Conservation (phyloP, 1,140 invertebrate species). For the Panagrolaimus sp. region DNA sequence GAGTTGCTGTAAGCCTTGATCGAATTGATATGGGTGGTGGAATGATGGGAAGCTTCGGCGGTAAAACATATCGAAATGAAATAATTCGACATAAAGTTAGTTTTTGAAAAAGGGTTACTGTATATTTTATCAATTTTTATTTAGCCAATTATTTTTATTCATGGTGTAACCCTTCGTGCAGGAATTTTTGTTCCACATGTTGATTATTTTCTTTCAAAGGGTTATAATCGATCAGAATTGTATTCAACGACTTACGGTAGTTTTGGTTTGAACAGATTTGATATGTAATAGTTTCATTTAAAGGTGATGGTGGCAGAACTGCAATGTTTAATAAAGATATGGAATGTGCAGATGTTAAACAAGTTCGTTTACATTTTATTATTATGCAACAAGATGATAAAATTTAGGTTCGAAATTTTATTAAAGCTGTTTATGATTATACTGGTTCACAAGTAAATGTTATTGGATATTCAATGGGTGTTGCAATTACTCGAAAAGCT, state of each 20-base stretch:
- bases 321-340: conserved; percentile 29
- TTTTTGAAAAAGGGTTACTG: too few relatives aligned
- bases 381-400: too few relatives aligned
- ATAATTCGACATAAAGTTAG: too few relatives aligned
- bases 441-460: conserved; percentile 51
- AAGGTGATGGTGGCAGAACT: conserved; percentile 27
- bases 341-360: conserved; percentile 23
- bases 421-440: conserved; percentile 50
- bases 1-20: neutral
- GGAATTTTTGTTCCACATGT: conserved; percentile 40
- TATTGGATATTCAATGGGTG: conserved; percentile 56
- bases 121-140: too few relatives aligned
- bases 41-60: conserved; percentile 10
- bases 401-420: conserved; percentile 49
- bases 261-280: conserved; percentile 55
- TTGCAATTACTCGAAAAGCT: conserved; percentile 53
- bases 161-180: conserved; percentile 54
- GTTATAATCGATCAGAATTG: conserved; percentile 46
- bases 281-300: conserved; percentile 46
- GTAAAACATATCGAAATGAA: neutral
- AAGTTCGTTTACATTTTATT: neutral
- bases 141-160: conserved; percentile 53
- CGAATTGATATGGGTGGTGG: neutral
- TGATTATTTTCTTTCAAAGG: conserved; percentile 43
- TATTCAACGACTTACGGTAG: conserved; percentile 58